phyloP scores from a whole-genome alignment of 2,888 invertebrate genomes.

The Odontothrips loti region DNA sequence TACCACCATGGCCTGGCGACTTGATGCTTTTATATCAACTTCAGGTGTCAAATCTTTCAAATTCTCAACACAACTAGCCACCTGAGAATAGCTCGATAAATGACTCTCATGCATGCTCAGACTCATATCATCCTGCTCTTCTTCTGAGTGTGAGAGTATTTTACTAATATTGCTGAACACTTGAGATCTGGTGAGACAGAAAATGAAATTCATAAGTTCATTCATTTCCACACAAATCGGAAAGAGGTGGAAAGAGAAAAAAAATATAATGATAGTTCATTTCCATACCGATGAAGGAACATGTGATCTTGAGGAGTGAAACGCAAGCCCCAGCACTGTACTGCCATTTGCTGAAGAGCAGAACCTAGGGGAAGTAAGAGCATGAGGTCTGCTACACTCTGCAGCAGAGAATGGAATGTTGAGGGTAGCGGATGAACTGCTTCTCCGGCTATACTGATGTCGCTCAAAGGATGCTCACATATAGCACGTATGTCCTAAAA shows the following conservation, averaged over 20 bases:
- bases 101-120: constrained; percentile 58
- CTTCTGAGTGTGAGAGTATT: constrained; percentile 88
- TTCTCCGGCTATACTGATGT: constrained; percentile 67
- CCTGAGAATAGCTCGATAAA: constrained; percentile 49
- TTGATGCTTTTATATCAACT: constrained; percentile 82
- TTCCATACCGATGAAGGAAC: constrained; percentile 65
- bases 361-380: constrained; percentile 82
- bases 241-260: no score
- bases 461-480: constrained; percentile 75
- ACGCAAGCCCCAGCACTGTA: constrained; percentile 87
- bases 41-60: constrained; percentile 70
- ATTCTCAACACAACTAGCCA: constrained; percentile 56
- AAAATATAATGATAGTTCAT: neutral
- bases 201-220: constrained; percentile 32
- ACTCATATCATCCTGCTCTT: constrained; percentile 58
- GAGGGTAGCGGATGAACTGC: constrained; percentile 51
- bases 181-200: constrained; percentile 61
- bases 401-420: constrained; percentile 79
- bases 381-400: constrained; percentile 89
- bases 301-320: constrained; percentile 86
- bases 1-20: constrained; percentile 88
- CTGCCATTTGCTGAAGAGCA: constrained; percentile 83
- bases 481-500: constrained; percentile 54
- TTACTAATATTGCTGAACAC: constrained; percentile 95
- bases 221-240: no score